These are phyloP conservation scores for Brachypodius melanocephalos DNA, from an alignment of 2,113 vertebrate species.

Conservation along the genomic window DNA sequence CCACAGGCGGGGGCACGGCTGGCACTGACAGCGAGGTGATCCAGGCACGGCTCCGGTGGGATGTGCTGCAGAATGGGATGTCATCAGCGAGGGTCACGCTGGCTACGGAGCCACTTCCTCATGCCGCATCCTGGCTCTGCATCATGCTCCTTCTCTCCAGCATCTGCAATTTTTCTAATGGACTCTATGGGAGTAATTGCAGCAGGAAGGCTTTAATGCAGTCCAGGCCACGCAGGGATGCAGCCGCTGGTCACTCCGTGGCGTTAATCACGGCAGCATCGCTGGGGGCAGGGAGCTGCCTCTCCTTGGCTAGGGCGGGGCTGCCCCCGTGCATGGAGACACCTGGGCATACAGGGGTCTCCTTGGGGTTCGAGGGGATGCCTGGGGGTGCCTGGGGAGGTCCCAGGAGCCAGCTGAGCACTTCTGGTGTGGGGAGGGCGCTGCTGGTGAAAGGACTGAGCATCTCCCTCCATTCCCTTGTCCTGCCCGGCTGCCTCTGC, in stretches of 20 bases:
- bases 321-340: fast-evolving
- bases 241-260: not conserved
- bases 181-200: slow-evolving; percentile 31
- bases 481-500: not conserved
- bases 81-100: not conserved
- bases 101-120: not conserved
- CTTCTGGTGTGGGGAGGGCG: not conserved
- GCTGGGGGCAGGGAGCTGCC: not conserved
- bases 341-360: not conserved
- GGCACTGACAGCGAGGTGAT: not conserved
- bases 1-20: not conserved
- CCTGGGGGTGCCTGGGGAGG: not conserved
- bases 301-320: not conserved
- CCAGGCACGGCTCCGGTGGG: not conserved
- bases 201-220: not conserved
- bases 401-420: not conserved
- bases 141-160: not conserved
- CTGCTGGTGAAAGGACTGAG: not conserved
- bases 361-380: not conserved
- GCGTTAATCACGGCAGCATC: not conserved
- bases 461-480: not conserved
- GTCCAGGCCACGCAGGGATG: not conserved
- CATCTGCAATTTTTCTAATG: slow-evolving; percentile 53
- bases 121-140: not conserved
- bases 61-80: not conserved